Base-by-base conservation (phyloP, 2,113 vertebrate species). In the Gorsachius goisagi region DNA sequence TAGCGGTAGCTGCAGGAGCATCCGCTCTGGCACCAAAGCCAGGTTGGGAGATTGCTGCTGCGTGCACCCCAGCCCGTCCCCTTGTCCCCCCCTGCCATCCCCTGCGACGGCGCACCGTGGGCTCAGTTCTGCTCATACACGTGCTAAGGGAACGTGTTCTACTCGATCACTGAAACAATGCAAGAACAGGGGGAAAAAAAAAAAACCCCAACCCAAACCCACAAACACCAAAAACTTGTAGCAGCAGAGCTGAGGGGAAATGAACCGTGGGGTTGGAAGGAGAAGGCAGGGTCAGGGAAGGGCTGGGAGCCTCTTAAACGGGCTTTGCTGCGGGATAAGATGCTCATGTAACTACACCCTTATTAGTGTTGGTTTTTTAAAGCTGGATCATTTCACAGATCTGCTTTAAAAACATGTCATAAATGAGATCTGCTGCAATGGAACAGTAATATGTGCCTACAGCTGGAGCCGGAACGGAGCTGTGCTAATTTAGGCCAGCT, bases 341-440 rank as follows among this genome's bases (percentile, higher is more conserved):
- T 95, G 95, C 91, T 96, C 96, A 37, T 97, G 95, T 97, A 96
- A 96, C 96, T 96, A 96, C 96, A 89, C 95, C 87, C 96, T 96
- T 97, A 96, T 96, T 96, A 95, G 96, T 97, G 96, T 97, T 97
- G 82, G 96, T 96, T 93, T 96, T 96, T 96, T 91, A 97, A 97
- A 97, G 96, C 96, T 96, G 96, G 96, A 97, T 96, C 95, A 95
- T 96, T 97, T 97, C 91, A 95, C 94, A 97, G 96, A 97, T 97
- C 96, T 97, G 91, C 95, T 97, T 96, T 97, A 96, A 95, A 97
- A 97, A 97, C 96, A 96, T 97, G 91, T 96, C 91, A 97, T 96
- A 97, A 96, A 95, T 79, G 96, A 96, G 95, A 93, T 96, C 95
- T 95, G 93, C 94, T 94, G 93, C 94, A 91, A 88, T 88, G 81